Base-by-base conservation (phyloP, 2,113 vertebrate genomes). In the Anolis sagrei region DNA sequence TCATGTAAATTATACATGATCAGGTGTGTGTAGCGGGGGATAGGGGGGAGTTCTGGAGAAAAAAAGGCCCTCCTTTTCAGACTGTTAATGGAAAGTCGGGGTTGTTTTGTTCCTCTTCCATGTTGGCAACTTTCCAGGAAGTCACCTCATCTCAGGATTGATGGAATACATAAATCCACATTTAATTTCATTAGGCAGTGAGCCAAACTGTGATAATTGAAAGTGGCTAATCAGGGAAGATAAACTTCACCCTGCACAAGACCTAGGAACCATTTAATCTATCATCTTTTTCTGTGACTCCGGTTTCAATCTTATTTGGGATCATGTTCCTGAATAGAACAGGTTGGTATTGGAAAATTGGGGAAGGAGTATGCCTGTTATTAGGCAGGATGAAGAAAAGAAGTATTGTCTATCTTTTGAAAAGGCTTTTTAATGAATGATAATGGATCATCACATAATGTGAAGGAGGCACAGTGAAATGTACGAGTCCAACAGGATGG, bases 161-260 rank as follows among this genome's bases (percentile, higher is more conserved):
- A n/a, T 88, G 66, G 69, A 81, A 75, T 80, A 85, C 87, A 87
- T 69, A 79, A 84, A 32, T 11, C 74, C 62, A 2, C 16, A 83
- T 81, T 89, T 86, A 49, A 76, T 83, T 66, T 82, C 86, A 79
- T 16, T 80, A 76, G 13, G 49, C 80, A 77, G 4, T 16, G 68
- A 79, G 76, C 81, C 76, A 87, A 64, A 49, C 54, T 70, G 2
- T 44, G 7, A 23, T 68, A 83, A 18, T 69, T 81, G 44, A 2
- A 1, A 1, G 32, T 88, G 88, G 44, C 7, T 81, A 73, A 86
- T 79, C 49, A 76, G 8, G 66, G 36, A 36, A 54, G 23, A 82
- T 64, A 69, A 14, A 18, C 68, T 62, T 51, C 32, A 74, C 51
- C 1, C 13, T 70, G 19, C 70, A 3, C 3, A 77, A 86, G 66